Percentiles rank a stretch among this genome's conserved stretches.
Conservation (phyloP, 2,888 invertebrate genomes). For the Drosophila macrospina region DNA sequence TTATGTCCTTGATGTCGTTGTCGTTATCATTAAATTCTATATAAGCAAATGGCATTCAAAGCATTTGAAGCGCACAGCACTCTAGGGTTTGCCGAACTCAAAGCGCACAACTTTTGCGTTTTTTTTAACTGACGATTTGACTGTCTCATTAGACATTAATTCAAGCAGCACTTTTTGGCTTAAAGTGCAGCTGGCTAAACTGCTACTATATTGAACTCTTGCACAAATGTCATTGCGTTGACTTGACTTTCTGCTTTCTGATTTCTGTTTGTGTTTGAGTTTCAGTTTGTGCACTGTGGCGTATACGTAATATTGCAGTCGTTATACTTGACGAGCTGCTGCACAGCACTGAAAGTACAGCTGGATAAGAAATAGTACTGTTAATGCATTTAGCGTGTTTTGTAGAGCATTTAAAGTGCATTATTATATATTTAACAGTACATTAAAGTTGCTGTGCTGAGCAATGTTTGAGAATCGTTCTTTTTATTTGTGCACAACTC, state of each 20-base stretch:
- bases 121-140: no score
- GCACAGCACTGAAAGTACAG: slow-evolving; percentile 7
- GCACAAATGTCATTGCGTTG: slow-evolving; percentile 10
- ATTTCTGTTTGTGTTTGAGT: neutral
- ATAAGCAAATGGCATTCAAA: slow-evolving; percentile 52
- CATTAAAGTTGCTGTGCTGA: neutral
- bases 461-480: no score
- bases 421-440: slow-evolving; percentile 7
- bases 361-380: slow-evolving; percentile 10
- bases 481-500: no score
- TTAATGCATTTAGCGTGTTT: slow-evolving; percentile 2
- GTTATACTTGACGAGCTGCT: slow-evolving; percentile 33
- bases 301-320: slow-evolving; percentile 64
- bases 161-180: slow-evolving; percentile 37
- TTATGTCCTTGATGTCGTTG: slow-evolving; percentile 55
- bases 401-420: slow-evolving; percentile 4
- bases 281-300: slow-evolving; percentile 27
- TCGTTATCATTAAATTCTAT: slow-evolving; percentile 5
- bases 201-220: slow-evolving; percentile 22
- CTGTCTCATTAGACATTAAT: slow-evolving; percentile 63
- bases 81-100: slow-evolving; percentile 32
- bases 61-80: slow-evolving; percentile 55
- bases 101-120: slow-evolving; percentile 29
- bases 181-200: slow-evolving; percentile 16
- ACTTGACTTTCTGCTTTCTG: slow-evolving; percentile 2